Conservation (phyloP, 2,113 vertebrate species). For the Entomyzon cyanotis region DNA sequence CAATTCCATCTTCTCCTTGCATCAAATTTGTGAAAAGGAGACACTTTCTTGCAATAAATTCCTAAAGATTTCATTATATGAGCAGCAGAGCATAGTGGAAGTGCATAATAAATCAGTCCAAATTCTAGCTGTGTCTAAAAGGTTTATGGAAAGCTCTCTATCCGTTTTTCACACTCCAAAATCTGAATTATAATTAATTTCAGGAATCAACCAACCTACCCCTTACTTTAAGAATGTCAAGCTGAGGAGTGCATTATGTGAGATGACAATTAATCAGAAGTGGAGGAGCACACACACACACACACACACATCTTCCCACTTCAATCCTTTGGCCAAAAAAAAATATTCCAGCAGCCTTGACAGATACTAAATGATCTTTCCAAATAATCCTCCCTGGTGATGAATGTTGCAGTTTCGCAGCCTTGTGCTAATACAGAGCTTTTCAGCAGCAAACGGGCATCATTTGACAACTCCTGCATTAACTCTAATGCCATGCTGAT, state of each 20-base stretch:
- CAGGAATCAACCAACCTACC: constrained; percentile 49
- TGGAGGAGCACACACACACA: neutral
- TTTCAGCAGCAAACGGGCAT: neutral
- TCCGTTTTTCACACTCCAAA: constrained; percentile 42
- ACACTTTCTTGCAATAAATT: constrained; percentile 17
- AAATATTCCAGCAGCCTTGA: constrained; percentile 19
- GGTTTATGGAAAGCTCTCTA: constrained; percentile 52
- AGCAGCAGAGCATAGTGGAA: constrained; percentile 26
- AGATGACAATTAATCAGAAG: constrained; percentile 60
- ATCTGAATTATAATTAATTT: constrained; percentile 68
- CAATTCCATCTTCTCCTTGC: neutral
- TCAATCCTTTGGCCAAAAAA: constrained; percentile 11
- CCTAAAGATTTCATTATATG: constrained; percentile 3
- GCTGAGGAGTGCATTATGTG: constrained; percentile 39
- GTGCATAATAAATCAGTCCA: constrained; percentile 41
- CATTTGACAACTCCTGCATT: neutral
- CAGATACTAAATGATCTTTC: constrained; percentile 58
- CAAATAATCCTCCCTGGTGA: constrained; percentile 15
- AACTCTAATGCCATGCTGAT: neutral
- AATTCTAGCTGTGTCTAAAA: constrained; percentile 58
- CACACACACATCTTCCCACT: neutral
- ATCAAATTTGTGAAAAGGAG: neutral
- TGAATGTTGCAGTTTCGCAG: neutral
- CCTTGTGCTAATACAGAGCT: constrained; percentile 23
- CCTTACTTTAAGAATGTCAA: constrained; percentile 37